These are phyloP conservation scores for Darevskia nairensis DNA, from an alignment of 2,797 vertebrate genomes.

Conservation along the genomic window DNA sequence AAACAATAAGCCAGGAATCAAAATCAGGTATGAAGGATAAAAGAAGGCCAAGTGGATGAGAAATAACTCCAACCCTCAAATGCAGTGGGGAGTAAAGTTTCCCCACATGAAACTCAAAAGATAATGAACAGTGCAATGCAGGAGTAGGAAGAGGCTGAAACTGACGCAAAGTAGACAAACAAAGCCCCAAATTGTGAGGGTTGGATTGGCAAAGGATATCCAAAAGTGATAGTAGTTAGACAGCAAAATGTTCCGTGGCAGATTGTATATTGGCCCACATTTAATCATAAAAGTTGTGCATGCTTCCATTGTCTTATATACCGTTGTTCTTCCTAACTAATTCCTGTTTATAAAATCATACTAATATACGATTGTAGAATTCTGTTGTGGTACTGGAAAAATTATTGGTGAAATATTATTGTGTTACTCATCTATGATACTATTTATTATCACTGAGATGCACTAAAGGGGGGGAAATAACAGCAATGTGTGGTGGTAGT, in stretches of 20 bases:
- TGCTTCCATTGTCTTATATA: neutral
- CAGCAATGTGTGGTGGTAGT: conserved; percentile 4
- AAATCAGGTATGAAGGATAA: neutral
- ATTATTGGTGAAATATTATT: neutral
- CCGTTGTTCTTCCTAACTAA: neutral
- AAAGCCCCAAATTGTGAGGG: neutral
- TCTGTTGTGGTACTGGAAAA: neutral
- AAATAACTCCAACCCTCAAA: no score
- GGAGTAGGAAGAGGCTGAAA: no score
- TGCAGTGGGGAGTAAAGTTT: no score
- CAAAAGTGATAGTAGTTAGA: conserved; percentile 12
- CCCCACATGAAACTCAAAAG: no score
- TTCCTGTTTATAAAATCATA: neutral
- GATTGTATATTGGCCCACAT: neutral
- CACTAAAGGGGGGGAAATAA: neutral
- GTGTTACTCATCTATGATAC: neutral
- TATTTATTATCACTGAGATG: conserved; percentile 3
- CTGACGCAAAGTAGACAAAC: no score
- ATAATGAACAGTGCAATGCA: no score
- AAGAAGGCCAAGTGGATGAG: neutral
- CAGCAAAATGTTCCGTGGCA: neutral
- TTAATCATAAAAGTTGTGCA: neutral
- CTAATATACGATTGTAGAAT: neutral
- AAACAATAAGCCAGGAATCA: no score
- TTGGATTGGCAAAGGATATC: neutral